phyloP scores from a whole-genome alignment of 2,888 invertebrate species.

The Sphinx pinastri region DNA sequence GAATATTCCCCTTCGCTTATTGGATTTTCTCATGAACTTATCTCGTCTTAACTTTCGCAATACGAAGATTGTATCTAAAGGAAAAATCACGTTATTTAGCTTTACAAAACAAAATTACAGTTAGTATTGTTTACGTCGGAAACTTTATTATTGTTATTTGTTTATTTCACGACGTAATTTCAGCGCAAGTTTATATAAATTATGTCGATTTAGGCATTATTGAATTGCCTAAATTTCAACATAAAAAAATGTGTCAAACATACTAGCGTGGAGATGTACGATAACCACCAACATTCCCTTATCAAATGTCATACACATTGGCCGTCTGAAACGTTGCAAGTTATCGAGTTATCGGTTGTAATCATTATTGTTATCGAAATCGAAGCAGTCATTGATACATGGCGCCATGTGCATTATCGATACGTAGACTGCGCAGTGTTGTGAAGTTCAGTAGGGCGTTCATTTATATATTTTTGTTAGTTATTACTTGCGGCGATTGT shows the following conservation, averaged over 20 bases:
- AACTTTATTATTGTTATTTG: too few species aligned
- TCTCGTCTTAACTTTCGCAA: background rate
- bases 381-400: conserved; percentile 46
- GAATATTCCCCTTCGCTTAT: background rate
- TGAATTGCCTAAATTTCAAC: too few species aligned
- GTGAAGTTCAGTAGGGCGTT: conserved; percentile 9
- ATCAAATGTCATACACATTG: conserved; percentile 41
- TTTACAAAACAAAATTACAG: too few species aligned
- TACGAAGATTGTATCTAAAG: background rate
- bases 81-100: background rate
- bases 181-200: too few species aligned
- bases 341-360: conserved; percentile 46
- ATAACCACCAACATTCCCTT: conserved; percentile 33
- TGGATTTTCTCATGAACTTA: background rate
- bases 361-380: conserved; percentile 44
- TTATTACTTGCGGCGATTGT: background rate
- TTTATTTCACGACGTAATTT: too few species aligned
- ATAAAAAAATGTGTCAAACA: conserved; percentile 20
- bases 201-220: background rate
- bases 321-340: conserved; percentile 42
- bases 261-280: conserved; percentile 26
- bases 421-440: conserved; percentile 1
- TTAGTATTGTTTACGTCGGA: too few species aligned
- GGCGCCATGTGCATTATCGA: conserved; percentile 47
- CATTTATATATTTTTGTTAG: background rate